Evolutionary conservation across 2,888 invertebrate genomes (phyloP).

Genomic region (Drosophila quinaria): DNA sequence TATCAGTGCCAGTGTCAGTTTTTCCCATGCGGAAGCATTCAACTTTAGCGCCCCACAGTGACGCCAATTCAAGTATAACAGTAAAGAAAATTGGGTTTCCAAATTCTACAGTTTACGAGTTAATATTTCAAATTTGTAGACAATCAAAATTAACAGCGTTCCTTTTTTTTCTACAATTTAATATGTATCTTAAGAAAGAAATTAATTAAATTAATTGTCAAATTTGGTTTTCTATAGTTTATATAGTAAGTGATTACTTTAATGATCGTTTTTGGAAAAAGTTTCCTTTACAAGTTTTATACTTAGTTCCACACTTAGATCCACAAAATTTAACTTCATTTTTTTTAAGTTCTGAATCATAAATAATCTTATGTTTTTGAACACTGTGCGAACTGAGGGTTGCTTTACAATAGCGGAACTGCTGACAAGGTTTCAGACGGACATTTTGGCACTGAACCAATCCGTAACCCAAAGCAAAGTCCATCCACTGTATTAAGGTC

Average conservation of each 20-base stretch:
- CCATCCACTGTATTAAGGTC: conserved; percentile 61
- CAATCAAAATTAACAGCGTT: no score
- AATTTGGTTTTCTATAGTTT: no score
- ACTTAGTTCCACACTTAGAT: no score
- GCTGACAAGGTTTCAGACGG: conserved; percentile 48
- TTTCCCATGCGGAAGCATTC: conserved; percentile 49
- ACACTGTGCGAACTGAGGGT: conserved; percentile 36
- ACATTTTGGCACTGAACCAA: conserved; percentile 59
- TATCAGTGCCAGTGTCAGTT: conserved; percentile 30
- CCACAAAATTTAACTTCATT: no score
- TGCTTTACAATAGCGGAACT: conserved; percentile 62
- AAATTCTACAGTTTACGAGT: not conserved
- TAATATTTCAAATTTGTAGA: not conserved
- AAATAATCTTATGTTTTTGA: not conserved
- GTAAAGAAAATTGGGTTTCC: not conserved
- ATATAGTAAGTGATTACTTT: not conserved
- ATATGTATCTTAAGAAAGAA: no score
- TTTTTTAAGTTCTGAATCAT: not conserved
- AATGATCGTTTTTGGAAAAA: not conserved
- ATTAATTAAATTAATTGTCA: no score
- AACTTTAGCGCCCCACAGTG: conserved; percentile 14
- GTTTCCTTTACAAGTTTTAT: not conserved
- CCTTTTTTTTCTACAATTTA: no score
- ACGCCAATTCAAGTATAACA: not conserved
- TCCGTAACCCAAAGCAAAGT: conserved; percentile 35